Base-by-base conservation (phyloP, 1,140 invertebrate species). In the Anoplophora glabripennis region DNA sequence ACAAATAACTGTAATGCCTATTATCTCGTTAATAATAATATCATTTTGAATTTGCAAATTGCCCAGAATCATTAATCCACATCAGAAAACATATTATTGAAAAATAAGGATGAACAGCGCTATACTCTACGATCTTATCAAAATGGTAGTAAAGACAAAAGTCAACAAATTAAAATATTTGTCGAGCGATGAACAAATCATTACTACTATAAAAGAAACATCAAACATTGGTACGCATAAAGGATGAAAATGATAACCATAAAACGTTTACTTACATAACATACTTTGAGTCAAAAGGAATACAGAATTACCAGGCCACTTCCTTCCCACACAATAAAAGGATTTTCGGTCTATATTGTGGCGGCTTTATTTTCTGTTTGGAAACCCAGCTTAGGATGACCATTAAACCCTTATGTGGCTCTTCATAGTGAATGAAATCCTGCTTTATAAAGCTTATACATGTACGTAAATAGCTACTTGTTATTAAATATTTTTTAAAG, bases 251-350 rank as follows among this genome's bases (percentile, higher is more conserved):
- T 61, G 44, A 61, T 61, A 61, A 53, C 44, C 53, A 55, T 61
- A 61, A 61, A 61, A 61, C 51, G 59, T 61, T 61, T 61, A 55
- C 59, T 61, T 61, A 54, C 48, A 54, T 54, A 56, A 61, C 59
- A 56, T 45, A 47, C 59, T 61, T 61, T 61, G 51, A 56, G 38
- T 61, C 53, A 56, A 56, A 61, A 54, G 59, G 59, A 61, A 61
- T 61, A 51, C 44, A 35, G 28, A 61, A 61, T 61, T 53, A 61
- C 11, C 21, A 48, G 53, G 51, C 40, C 45, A 59, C 18, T 18
- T 28, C 21, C 21, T 28, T 28, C 21, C 21, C 21, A 28, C 21
- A 28, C 21, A 28, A 28, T 53, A 54, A 59, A 59, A 59, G 52
- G 53, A 56, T 61, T 61, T 61, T 52, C 54, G 36, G 46, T 21